Evolutionary conservation across 2,113 vertebrate species (phyloP).

Genomic region (Formicarius rufipectus): DNA sequence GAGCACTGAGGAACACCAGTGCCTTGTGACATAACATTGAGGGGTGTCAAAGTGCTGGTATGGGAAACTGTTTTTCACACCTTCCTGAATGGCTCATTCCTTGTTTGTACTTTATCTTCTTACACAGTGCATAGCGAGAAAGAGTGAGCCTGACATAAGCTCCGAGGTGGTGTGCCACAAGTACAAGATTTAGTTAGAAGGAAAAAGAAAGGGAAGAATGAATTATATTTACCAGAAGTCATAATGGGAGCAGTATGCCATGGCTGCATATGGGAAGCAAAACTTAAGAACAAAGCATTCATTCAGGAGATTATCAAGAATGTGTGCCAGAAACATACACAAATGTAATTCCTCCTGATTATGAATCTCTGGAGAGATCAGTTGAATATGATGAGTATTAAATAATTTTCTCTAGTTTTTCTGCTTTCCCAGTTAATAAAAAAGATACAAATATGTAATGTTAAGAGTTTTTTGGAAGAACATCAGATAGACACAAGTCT

Average conservation of each 20-base stretch:
- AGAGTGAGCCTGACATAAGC: neutral
- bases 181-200: neutral
- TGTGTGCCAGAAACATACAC: neutral
- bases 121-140: conserved; percentile 25
- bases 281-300: neutral
- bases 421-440: conserved; percentile 44
- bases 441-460: neutral
- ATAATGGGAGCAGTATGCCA: neutral
- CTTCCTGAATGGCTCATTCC: conserved; percentile 35
- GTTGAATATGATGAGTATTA: neutral
- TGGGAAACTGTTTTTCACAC: conserved; percentile 6
- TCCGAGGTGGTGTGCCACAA: conserved; percentile 20
- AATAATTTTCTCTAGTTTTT: conserved; percentile 46
- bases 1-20: neutral
- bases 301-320: neutral
- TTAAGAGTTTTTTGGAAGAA: conserved; percentile 37
- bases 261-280: neutral
- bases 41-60: neutral
- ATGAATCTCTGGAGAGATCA: neutral
- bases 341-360: neutral
- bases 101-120: conserved; percentile 18
- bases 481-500: conserved; percentile 5
- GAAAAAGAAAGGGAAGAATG: neutral
- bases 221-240: neutral
- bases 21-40: neutral